These are phyloP conservation scores for Sturmia bella DNA, from an alignment of 2,888 invertebrate species.

Conservation along the genomic window DNA sequence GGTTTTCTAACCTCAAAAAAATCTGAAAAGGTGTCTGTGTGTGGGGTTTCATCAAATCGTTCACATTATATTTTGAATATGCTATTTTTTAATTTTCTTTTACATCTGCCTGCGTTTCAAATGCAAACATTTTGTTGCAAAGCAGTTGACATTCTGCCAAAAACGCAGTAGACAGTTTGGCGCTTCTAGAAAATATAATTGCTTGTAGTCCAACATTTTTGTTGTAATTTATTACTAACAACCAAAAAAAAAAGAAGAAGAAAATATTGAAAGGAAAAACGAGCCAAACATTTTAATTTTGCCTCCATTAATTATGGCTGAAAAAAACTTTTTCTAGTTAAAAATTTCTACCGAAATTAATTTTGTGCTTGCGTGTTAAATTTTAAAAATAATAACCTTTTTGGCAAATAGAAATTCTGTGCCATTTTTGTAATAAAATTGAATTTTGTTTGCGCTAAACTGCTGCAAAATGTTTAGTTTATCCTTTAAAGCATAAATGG, in stretches of 20 bases:
- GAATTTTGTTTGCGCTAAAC: background rate
- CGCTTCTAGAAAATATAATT: conserved; percentile 40
- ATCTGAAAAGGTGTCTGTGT: too few relatives aligned
- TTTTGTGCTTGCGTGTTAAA: conserved; percentile 15
- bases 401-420: conserved; percentile 1
- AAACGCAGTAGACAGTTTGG: conserved; percentile 63
- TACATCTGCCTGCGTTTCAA: background rate
- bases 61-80: too few relatives aligned
- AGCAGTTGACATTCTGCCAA: conserved; percentile 55
- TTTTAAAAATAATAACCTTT: conserved; percentile 1
- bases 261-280: conserved; percentile 14
- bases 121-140: background rate
- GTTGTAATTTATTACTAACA: conserved; percentile 5
- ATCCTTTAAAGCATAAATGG: background rate
- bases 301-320: conserved; percentile 1
- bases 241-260: too few relatives aligned
- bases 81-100: background rate
- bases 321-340: background rate
- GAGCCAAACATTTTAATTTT: conserved; percentile 18
- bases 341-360: background rate
- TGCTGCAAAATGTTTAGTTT: background rate
- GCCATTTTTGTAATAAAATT: background rate
- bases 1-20: too few relatives aligned
- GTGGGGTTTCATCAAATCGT: too few relatives aligned
- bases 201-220: conserved; percentile 29